A percentile compares a stretch with the other conserved stretches of the same genome.
Evolutionary conservation across 1,140 invertebrate species (phyloP).

Genomic region (Chironomus striatipennis): DNA sequence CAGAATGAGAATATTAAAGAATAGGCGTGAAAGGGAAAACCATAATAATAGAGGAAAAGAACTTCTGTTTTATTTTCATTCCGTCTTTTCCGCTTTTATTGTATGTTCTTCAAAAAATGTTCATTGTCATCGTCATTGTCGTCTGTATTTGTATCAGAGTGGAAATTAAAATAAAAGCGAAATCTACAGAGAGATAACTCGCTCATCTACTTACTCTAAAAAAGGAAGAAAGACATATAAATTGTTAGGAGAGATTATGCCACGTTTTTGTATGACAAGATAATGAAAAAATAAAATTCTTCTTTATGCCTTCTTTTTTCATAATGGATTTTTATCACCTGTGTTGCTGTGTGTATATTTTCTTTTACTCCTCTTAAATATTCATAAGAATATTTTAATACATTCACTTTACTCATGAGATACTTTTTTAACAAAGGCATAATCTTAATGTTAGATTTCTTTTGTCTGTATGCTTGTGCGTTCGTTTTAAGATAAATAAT

Average conservation of each 20-base stretch:
- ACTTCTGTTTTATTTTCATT: neutral
- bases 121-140: no score
- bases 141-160: no score
- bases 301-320: neutral
- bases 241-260: neutral
- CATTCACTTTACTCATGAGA: neutral
- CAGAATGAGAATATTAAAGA: no score
- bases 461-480: no score
- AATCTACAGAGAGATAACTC: neutral
- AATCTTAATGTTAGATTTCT: no score
- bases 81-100: neutral
- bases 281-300: constrained; percentile 4
- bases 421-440: no score
- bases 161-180: constrained; percentile 5
- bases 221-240: constrained; percentile 5
- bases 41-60: neutral
- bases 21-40: constrained; percentile 3
- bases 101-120: no score
- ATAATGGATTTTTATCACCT: constrained; percentile 2
- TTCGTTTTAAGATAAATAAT: no score
- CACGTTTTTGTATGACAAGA: neutral
- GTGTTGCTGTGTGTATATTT: neutral
- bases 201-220: neutral
- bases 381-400: neutral
- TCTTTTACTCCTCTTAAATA: neutral